These are phyloP conservation scores for Pristionchus maxplancki DNA, from an alignment of 2,888 invertebrate genomes.

Conservation along the genomic window DNA sequence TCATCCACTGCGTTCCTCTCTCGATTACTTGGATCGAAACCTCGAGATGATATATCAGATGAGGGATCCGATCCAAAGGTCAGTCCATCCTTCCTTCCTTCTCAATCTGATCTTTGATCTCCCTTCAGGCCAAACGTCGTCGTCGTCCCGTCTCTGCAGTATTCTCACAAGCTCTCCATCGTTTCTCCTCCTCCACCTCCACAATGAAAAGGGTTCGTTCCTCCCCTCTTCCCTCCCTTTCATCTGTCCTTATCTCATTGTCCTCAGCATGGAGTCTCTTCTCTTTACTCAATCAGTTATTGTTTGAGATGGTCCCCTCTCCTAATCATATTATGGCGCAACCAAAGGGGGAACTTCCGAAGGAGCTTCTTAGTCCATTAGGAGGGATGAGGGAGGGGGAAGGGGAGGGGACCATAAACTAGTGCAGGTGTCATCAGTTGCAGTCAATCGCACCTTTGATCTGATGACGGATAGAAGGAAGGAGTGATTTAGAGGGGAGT, in stretches of 20 bases:
- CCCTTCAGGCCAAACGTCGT: conserved; percentile 44
- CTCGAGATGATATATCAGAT: conserved; percentile 39
- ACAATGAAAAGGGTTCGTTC: conserved; percentile 42
- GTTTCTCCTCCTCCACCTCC: conserved; percentile 45
- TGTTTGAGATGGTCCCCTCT: conserved; percentile 11
- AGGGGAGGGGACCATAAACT: conserved; percentile 24
- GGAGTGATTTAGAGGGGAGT: conserved; percentile 17
- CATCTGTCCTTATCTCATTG: conserved; percentile 33
- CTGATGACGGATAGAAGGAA: not conserved
- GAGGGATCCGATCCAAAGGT: conserved; percentile 40
- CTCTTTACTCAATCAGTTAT: conserved; percentile 43
- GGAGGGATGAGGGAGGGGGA: not conserved
- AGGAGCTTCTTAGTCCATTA: conserved; percentile 8
- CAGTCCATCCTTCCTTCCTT: not conserved
- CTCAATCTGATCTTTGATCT: conserved; percentile 46
- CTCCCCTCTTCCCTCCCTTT: not conserved
- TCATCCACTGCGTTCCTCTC: conserved; percentile 49
- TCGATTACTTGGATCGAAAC: conserved; percentile 47
- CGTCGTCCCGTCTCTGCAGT: conserved; percentile 49
- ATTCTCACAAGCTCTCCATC: conserved; percentile 50
- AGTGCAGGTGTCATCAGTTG: conserved; percentile 28
- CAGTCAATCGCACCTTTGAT: not conserved
- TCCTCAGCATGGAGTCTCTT: not conserved
- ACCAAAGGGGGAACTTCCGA: conserved; percentile 38
- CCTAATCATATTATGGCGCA: conserved; percentile 42